Percentiles rank a stretch among this genome's conserved stretches.
Conservation (phyloP, 2,888 invertebrate species). For the Lasioglossum vierecki region DNA sequence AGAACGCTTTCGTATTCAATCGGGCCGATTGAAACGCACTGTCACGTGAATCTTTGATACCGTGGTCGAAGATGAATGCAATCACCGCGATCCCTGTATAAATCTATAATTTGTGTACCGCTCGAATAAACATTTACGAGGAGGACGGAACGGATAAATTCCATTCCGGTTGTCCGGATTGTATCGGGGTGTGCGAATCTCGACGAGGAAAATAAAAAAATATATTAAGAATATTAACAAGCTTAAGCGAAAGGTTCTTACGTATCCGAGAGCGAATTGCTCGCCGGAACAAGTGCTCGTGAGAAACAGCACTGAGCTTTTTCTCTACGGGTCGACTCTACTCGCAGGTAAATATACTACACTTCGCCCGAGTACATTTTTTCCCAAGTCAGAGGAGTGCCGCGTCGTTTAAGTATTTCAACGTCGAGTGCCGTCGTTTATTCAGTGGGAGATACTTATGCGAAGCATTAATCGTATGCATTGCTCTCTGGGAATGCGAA, state of each 20-base stretch:
- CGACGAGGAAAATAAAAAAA: not conserved
- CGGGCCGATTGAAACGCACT: not conserved
- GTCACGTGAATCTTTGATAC: not conserved
- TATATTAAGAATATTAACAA: conserved; percentile 17
- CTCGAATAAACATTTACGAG: not conserved
- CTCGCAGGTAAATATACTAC: conserved; percentile 41
- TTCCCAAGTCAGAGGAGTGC: conserved; percentile 19
- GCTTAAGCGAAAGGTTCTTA: not conserved
- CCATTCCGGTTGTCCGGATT: not conserved
- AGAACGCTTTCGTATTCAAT: not conserved
- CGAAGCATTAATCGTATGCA: not conserved
- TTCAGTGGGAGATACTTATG: conserved; percentile 7
- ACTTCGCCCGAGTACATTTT: conserved; percentile 25
- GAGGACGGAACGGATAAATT: not conserved
- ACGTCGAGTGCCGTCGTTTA: conserved; percentile 38
- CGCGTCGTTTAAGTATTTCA: conserved; percentile 54
- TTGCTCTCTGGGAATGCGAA: not conserved
- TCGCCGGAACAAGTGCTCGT: conserved; percentile 44
- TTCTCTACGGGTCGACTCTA: conserved; percentile 24
- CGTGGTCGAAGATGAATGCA: not conserved
- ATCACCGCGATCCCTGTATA: not conserved
- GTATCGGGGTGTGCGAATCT: not conserved
- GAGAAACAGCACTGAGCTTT: conserved; percentile 40
- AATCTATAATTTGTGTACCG: not conserved
- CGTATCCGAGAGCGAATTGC: conserved; percentile 35